A percentile compares a stretch with the other conserved stretches of the same genome.
Conservation (phyloP, 2,797 vertebrate genomes). For the Diplodus sargus region DNA sequence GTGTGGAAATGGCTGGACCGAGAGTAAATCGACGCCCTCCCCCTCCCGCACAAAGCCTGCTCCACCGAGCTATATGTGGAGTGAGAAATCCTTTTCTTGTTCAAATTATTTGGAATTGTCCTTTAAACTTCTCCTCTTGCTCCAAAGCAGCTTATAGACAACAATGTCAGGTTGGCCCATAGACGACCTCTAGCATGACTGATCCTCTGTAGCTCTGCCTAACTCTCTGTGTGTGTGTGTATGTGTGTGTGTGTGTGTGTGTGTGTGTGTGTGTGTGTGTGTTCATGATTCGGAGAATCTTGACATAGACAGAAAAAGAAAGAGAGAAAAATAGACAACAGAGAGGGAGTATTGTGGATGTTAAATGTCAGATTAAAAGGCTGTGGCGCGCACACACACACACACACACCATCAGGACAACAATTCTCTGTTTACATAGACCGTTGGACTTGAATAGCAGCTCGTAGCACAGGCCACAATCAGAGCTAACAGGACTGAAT, state of each 20-base stretch:
- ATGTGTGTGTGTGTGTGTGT: constrained; percentile 14
- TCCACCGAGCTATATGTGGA: constrained; percentile 52
- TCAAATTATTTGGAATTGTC: constrained; percentile 69
- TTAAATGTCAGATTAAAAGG: constrained; percentile 51
- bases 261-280: constrained; percentile 19
- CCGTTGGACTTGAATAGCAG: constrained; percentile 43
- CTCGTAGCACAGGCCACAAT: constrained; percentile 51
- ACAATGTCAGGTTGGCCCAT: constrained; percentile 74
- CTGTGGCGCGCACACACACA: constrained; percentile 21
- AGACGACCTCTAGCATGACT: constrained; percentile 73
- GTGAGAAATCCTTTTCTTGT: constrained; percentile 54
- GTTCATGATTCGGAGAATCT: constrained; percentile 27
- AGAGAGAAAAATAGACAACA: constrained; percentile 41
- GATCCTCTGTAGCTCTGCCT: constrained; percentile 65
- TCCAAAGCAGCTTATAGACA: constrained; percentile 78
- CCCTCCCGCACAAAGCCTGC: constrained; percentile 51
- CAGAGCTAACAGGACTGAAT: constrained; percentile 54
- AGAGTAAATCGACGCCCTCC: constrained; percentile 53
- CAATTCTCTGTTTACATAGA: constrained; percentile 54
- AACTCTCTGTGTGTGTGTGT: constrained; percentile 35
- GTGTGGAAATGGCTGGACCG: constrained; percentile 57
- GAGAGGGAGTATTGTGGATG: constrained; percentile 39
- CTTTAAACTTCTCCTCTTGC: constrained; percentile 70
- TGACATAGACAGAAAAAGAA: constrained; percentile 44
- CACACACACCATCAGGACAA: constrained; percentile 17